These are phyloP conservation scores for Sparus aurata DNA, from an alignment of 2,797 vertebrate genomes.

Conservation along the genomic window DNA sequence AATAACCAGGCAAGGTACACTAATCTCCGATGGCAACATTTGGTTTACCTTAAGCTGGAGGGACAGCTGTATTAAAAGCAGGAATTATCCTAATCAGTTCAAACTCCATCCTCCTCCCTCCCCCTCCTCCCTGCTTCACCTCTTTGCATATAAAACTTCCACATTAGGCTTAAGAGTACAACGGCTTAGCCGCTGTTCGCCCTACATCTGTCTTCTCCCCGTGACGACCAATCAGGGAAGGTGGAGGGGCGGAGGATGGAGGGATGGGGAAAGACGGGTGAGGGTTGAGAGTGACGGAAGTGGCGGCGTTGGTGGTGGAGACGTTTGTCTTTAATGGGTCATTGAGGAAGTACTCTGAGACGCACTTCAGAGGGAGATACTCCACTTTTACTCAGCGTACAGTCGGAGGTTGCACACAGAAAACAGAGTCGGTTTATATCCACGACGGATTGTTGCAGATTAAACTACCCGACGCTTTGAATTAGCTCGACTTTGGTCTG, in stretches of 20 bases:
- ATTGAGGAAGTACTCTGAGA: background rate
- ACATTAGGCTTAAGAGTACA: slow-evolving; percentile 84
- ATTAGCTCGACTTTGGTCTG: background rate
- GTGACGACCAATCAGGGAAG: slow-evolving; percentile 72
- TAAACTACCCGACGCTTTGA: background rate
- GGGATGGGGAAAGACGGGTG: slow-evolving; percentile 35
- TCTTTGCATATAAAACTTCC: slow-evolving; percentile 84
- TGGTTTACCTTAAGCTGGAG: slow-evolving; percentile 99
- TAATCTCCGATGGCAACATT: slow-evolving; percentile 99
- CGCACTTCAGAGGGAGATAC: background rate
- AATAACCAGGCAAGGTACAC: slow-evolving; percentile 99
- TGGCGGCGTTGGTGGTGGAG: background rate
- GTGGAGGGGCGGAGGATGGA: slow-evolving; percentile 65
- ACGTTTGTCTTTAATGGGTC: background rate
- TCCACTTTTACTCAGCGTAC: background rate
- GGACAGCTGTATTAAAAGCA: slow-evolving; percentile 86
- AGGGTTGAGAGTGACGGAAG: background rate
- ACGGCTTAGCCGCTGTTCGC: slow-evolving; percentile 80
- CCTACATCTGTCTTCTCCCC: slow-evolving; percentile 81
- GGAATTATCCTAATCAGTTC: slow-evolving; percentile 86
- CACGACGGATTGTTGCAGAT: background rate
- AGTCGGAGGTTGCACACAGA: background rate
- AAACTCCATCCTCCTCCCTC: slow-evolving; percentile 77
- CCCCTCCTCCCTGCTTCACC: slow-evolving; percentile 73
- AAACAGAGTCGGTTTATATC: background rate